phyloP scores from a whole-genome alignment of 1,140 invertebrate genomes.

The Leptinotarsa undecemlineata region DNA sequence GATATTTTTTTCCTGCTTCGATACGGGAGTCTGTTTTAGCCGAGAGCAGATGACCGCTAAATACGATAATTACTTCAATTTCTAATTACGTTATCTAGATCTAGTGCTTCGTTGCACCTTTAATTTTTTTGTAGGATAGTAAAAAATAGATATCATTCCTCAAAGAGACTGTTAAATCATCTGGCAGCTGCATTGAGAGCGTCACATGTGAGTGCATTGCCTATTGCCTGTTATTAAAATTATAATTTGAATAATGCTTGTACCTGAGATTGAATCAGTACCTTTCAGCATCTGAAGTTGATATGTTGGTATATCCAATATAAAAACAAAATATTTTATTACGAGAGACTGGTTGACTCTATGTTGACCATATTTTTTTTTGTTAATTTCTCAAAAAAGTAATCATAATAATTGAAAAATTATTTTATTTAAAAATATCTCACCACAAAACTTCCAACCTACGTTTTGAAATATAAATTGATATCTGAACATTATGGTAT shows the following conservation, averaged over 20 bases:
- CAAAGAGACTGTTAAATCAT: background rate
- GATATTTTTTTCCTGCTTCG: no score
- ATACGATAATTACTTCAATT: background rate
- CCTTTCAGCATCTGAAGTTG: background rate
- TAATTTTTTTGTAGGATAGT: background rate
- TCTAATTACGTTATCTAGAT: constrained; percentile 4
- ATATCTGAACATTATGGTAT: no score
- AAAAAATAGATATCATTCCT: constrained; percentile 4
- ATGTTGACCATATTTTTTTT: no score
- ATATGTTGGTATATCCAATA: no score
- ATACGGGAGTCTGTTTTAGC: background rate
- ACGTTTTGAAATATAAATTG: no score
- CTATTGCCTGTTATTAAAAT: background rate
- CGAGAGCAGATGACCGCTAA: constrained; percentile 1
- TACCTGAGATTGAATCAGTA: background rate
- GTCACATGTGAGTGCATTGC: background rate
- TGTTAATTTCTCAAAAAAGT: no score
- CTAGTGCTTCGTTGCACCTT: background rate
- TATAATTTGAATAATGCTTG: background rate
- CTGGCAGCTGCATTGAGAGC: background rate
- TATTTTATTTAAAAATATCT: no score
- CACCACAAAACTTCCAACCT: no score
- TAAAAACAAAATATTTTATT: no score
- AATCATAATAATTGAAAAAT: no score
- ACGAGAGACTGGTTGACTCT: no score